phyloP scores from a whole-genome alignment of 2,888 invertebrate species.

The Papilio protenor region DNA sequence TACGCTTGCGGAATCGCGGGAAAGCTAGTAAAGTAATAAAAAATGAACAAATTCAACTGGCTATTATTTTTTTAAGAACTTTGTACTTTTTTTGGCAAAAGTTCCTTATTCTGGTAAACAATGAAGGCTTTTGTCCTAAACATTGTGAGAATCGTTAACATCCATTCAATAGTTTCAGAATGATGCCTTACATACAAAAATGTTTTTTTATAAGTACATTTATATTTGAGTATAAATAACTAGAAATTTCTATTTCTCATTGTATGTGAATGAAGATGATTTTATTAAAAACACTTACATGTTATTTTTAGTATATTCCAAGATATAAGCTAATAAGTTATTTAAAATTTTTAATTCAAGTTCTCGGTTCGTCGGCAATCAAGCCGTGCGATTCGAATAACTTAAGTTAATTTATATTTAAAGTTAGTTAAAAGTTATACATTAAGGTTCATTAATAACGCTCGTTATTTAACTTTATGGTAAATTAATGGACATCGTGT shows the following conservation, averaged over 20 bases:
- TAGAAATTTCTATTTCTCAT: background rate
- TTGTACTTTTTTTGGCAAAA: too few relatives aligned
- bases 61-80: too few relatives aligned
- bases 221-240: too few relatives aligned
- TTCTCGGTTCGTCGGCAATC: constrained; percentile 8
- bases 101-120: too few relatives aligned
- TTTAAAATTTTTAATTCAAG: constrained; percentile 3
- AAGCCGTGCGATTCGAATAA: constrained; percentile 31
- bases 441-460: constrained; percentile 40
- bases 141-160: background rate
- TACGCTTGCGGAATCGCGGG: too few relatives aligned
- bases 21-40: too few relatives aligned
- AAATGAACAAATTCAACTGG: too few relatives aligned
- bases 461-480: constrained; percentile 41
- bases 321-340: background rate
- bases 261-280: background rate
- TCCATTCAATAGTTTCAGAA: background rate
- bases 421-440: constrained; percentile 34
- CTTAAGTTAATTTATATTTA: constrained; percentile 27
- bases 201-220: too few relatives aligned
- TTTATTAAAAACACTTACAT: background rate
- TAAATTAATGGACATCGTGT: constrained; percentile 41
- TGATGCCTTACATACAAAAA: too few relatives aligned
- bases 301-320: background rate
- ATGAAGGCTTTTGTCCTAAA: too few relatives aligned